phyloP scores from a whole-genome alignment of 2,888 invertebrate species.

The Kuschelorhynchus macadamiae region DNA sequence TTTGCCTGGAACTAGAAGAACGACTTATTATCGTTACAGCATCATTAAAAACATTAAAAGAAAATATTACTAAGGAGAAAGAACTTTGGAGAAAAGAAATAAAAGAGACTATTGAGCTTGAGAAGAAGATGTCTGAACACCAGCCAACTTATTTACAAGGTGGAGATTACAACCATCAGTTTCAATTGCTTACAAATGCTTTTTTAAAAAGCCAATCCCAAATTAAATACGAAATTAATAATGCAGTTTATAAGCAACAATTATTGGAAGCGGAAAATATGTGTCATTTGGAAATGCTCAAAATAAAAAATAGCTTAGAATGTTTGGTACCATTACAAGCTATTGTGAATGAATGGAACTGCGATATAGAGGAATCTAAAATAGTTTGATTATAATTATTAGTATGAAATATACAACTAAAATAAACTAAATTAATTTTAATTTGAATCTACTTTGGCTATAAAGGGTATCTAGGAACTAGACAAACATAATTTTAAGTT shows the following conservation, averaged over 20 bases:
- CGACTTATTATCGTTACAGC: constrained; percentile 48
- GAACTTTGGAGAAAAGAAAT: constrained; percentile 51
- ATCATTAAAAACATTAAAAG: constrained; percentile 47
- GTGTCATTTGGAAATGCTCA: constrained; percentile 52
- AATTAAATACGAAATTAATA: constrained; percentile 44
- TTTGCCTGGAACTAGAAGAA: constrained; percentile 47
- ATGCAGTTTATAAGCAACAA: constrained; percentile 48
- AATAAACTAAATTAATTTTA: too few species aligned
- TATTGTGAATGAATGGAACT: constrained; percentile 51
- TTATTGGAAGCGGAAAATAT: constrained; percentile 51
- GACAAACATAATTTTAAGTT: too few species aligned
- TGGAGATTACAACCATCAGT: constrained; percentile 41
- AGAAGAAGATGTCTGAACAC: constrained; percentile 42
- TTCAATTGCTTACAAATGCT: constrained; percentile 51
- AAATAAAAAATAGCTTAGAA: constrained; percentile 52
- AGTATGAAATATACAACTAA: too few species aligned
- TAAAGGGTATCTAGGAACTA: too few species aligned
- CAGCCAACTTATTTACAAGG: constrained; percentile 1
- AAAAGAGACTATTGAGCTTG: constrained; percentile 49
- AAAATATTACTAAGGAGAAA: constrained; percentile 46
- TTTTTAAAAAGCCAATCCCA: constrained; percentile 46
- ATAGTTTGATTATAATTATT: too few species aligned
- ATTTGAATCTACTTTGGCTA: too few species aligned
- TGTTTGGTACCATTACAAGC: constrained; percentile 51
- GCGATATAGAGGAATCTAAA: background rate